Conservation (phyloP, 1,140 invertebrate genomes). For the Pseudomyrmex sp. region DNA sequence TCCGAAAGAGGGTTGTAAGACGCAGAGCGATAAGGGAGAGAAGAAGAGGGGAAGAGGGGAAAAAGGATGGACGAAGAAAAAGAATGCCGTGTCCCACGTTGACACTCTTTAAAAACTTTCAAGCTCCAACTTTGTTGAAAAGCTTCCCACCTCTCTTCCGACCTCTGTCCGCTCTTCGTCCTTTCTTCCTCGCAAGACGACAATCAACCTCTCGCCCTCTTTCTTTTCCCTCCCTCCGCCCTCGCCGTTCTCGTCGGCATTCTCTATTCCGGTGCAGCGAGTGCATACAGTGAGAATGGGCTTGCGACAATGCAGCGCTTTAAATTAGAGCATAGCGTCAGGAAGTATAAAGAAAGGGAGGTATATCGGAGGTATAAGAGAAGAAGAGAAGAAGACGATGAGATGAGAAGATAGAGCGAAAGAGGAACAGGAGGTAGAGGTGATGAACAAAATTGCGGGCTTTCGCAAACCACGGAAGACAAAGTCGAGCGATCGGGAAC, state of each 20-base stretch:
- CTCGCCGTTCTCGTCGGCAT: slow-evolving; percentile 5
- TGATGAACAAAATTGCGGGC: slow-evolving; percentile 62
- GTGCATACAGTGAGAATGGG: slow-evolving; percentile 65
- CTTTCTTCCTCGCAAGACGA: slow-evolving; percentile 61
- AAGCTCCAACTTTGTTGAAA: slow-evolving; percentile 78
- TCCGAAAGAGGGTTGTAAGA: slow-evolving; percentile 44
- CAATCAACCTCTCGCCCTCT: slow-evolving; percentile 62
- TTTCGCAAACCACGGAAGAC: slow-evolving; percentile 47
- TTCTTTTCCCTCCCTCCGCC: neutral
- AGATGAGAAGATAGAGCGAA: neutral
- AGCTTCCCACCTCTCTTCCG: slow-evolving; percentile 62
- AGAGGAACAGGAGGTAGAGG: neutral
- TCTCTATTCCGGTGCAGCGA: slow-evolving; percentile 51
- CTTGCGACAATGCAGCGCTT: slow-evolving; percentile 76
- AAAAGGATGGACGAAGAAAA: slow-evolving; percentile 33
- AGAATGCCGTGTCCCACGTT: slow-evolving; percentile 66
- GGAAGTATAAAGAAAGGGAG: slow-evolving; percentile 3
- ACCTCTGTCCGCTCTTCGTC: slow-evolving; percentile 58
- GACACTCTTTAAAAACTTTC: slow-evolving; percentile 81
- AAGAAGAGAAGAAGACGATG: neutral
- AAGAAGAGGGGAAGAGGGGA: neutral
- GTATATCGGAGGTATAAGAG: slow-evolving; percentile 13
- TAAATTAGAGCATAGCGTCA: slow-evolving; percentile 74
- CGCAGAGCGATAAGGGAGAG: slow-evolving; percentile 1
- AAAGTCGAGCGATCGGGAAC: slow-evolving; percentile 47